Evolutionary conservation across 2,113 vertebrate genomes (phyloP).

Genomic region (Meles meles): DNA sequence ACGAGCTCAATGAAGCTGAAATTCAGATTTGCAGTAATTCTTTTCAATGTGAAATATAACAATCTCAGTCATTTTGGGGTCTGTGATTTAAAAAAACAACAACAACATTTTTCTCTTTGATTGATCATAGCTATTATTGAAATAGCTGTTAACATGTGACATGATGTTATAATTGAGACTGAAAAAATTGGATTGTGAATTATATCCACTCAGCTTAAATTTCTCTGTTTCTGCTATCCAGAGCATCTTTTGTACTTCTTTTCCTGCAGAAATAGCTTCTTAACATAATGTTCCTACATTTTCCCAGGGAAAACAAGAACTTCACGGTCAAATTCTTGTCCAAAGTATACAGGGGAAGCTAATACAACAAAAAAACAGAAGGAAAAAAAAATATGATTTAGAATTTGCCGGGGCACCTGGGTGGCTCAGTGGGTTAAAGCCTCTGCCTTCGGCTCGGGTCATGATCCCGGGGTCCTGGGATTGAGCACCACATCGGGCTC

Average conservation of each 20-base stretch:
- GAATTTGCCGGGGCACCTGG: too few relatives aligned
- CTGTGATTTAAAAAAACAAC: conserved; percentile 27
- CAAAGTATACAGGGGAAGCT: neutral
- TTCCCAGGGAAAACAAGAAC: conserved; percentile 28
- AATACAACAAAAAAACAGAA: neutral
- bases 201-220: conserved; percentile 39
- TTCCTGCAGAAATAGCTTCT: conserved; percentile 29
- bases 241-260: conserved; percentile 46
- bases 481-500: too few relatives aligned
- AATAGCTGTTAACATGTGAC: conserved; percentile 46
- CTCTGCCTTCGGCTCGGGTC: too few relatives aligned
- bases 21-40: conserved; percentile 13
- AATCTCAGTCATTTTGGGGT: neutral
- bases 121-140: conserved; percentile 59
- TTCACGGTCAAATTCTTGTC: neutral
- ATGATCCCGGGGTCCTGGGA: too few relatives aligned
- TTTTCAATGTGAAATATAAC: conserved; percentile 1
- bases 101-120: conserved; percentile 56
- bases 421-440: too few relatives aligned
- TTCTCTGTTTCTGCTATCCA: conserved; percentile 40
- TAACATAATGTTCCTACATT: conserved; percentile 44
- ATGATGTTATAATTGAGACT: conserved; percentile 49
- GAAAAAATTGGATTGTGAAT: conserved; percentile 57
- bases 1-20: conserved; percentile 43
- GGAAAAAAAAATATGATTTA: neutral